Conservation (phyloP, 2,888 invertebrate species). For the Apamea epomidion region DNA sequence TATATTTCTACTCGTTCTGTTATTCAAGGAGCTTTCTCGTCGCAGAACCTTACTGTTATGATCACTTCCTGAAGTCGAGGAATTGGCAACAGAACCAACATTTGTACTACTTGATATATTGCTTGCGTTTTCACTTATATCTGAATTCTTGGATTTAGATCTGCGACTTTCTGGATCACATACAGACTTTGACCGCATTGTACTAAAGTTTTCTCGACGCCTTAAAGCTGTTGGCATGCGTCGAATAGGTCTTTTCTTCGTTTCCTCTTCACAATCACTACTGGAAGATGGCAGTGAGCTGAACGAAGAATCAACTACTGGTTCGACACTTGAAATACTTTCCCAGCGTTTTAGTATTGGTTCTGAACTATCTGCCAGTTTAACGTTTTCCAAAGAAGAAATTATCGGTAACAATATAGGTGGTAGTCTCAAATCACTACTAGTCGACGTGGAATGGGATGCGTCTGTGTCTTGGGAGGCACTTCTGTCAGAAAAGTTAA, state of each 20-base stretch:
- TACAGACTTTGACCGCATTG: constrained; percentile 87
- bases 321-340: constrained; percentile 93
- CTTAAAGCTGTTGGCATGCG: constrained; percentile 84
- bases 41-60: constrained; percentile 82
- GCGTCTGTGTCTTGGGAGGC: constrained; percentile 92
- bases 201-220: constrained; percentile 83
- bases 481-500: constrained; percentile 89
- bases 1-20: constrained; percentile 83
- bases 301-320: constrained; percentile 92
- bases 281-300: constrained; percentile 90
- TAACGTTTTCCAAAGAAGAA: constrained; percentile 91
- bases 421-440: constrained; percentile 92
- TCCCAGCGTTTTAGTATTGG: constrained; percentile 89
- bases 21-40: constrained; percentile 84
- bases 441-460: constrained; percentile 91
- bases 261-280: constrained; percentile 87
- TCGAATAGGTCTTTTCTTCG: constrained; percentile 80
- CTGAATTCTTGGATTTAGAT: constrained; percentile 79
- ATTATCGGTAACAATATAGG: constrained; percentile 93
- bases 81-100: constrained; percentile 84
- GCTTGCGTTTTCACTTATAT: constrained; percentile 85
- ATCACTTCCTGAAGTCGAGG: constrained; percentile 88
- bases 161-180: constrained; percentile 87
- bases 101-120: constrained; percentile 86
- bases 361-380: constrained; percentile 82